Evolutionary conservation across 92 coral and sea anemone genomes (phyloP).

Genomic region (Isaurus tuberculatus): DNA sequence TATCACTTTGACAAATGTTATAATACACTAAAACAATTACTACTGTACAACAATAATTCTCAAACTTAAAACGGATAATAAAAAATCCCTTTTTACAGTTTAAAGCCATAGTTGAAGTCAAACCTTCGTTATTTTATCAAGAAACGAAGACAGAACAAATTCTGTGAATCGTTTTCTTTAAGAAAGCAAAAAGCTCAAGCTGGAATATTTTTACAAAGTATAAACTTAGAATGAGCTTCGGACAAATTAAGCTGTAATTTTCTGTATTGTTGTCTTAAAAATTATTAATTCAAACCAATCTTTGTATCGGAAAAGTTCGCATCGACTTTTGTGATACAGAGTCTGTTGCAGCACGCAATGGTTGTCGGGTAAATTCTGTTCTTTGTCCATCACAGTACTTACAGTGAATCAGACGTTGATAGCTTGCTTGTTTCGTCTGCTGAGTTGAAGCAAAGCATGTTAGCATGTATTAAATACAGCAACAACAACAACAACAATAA

Average conservation of each 20-base stretch:
- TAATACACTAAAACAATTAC: background rate
- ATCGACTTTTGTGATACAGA: constrained; percentile 53
- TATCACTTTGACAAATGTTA: background rate
- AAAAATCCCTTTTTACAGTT: constrained; percentile 43
- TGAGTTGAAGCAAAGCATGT: background rate
- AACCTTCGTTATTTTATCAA: constrained; percentile 3
- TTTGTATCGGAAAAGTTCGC: constrained; percentile 43
- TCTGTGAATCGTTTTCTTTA: constrained; percentile 7
- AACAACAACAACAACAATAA: too few relatives aligned
- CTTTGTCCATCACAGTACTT: constrained; percentile 11
- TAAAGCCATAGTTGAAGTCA: constrained; percentile 11
- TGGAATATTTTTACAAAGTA: constrained; percentile 23
- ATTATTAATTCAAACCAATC: background rate
- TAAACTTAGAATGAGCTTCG: background rate
- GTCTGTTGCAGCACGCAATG: constrained; percentile 39
- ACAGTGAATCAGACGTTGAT: constrained; percentile 21
- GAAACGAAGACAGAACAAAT: background rate
- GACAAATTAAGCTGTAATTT: background rate
- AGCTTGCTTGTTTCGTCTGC: constrained; percentile 21
- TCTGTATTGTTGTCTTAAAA: background rate
- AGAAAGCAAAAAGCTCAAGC: background rate
- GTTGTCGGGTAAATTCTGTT: constrained; percentile 31
- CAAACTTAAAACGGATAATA: constrained; percentile 27
- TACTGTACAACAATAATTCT: constrained; percentile 37
- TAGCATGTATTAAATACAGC: too few relatives aligned